Evolutionary conservation across 1,140 invertebrate genomes (phyloP), one percentile per base, ranked within the genome.

Genomic region (Atta colombica): DNA sequence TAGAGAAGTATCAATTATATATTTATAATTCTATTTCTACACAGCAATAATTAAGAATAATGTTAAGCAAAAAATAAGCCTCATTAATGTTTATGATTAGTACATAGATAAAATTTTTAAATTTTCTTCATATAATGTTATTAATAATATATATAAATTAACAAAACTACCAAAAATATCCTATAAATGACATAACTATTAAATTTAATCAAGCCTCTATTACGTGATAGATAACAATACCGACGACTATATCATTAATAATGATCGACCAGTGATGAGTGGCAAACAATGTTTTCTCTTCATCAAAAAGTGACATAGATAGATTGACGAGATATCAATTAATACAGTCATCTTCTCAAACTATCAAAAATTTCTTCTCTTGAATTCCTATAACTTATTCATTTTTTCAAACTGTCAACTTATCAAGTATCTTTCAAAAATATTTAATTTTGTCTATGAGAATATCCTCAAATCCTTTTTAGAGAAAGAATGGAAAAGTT

Each of bases 161-260:
- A 35, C 25, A 35, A 65, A 78, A 78, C 65, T 78, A 51, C 7
- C 25, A 31, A 65, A 39, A 78, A 78, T 78, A 4, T 65, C 6
- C 18, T 78, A 21, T 12, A 31, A 45, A 31, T 18, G 45, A 21
- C 18, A 31, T 18, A 58, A 21, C 18, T 49, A 82, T 82, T 10
- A 18, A 16, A 60, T 60, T 58, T 72, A 60, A 58, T 82, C 35
- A 60, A 60, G 35, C 6, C 16, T 71, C 53, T 55, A 39, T 58
- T 81, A 81, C 31, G 6, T 5, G 25, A 2, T 10, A 58, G 63
- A 28, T 45, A 82, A 58, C 25, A 82, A 49, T 60, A 72, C 12
- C 35, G 7, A 55, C 35, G 66, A 81, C 31, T 58, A 60, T 53
- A 60, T 82, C 51, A 82, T 71, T 82, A 71, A 81, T 81, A 81